Conservation (phyloP, 2,888 invertebrate species). For the Cataglyphis rosenhaueri region DNA sequence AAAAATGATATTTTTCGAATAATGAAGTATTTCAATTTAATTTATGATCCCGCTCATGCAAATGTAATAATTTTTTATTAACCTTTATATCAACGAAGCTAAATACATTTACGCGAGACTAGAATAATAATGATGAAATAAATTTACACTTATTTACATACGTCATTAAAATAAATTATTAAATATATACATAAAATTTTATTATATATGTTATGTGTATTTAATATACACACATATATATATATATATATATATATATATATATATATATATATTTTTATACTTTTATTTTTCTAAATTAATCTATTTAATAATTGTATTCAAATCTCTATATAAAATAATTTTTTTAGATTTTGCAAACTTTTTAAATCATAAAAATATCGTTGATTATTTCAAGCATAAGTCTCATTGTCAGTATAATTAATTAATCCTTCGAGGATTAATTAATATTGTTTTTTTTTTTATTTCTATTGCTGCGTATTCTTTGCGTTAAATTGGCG, state of each 20-base stretch:
- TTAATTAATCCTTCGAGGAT: constrained; percentile 47
- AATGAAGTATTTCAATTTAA: background rate
- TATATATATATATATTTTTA: no score
- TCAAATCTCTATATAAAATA: background rate
- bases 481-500: constrained; percentile 48
- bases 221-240: background rate
- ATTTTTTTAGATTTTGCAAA: background rate
- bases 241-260: no score
- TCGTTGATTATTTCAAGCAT: constrained; percentile 26
- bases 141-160: background rate
- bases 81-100: background rate
- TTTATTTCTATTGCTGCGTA: background rate
- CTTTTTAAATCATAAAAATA: background rate
- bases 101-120: background rate
- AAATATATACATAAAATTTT: background rate
- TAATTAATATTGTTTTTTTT: background rate
- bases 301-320: background rate
- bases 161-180: background rate
- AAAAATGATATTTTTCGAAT: background rate
- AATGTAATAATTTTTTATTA: background rate
- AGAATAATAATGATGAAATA: constrained; percentile 8
- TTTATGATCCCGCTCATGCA: background rate
- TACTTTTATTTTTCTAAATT: background rate
- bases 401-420: constrained; percentile 11
- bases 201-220: background rate